A percentile compares a stretch with the other conserved stretches of the same genome.
phyloP scores from a whole-genome alignment of 1,140 invertebrate species.

The Choristoneura fumiferana region DNA sequence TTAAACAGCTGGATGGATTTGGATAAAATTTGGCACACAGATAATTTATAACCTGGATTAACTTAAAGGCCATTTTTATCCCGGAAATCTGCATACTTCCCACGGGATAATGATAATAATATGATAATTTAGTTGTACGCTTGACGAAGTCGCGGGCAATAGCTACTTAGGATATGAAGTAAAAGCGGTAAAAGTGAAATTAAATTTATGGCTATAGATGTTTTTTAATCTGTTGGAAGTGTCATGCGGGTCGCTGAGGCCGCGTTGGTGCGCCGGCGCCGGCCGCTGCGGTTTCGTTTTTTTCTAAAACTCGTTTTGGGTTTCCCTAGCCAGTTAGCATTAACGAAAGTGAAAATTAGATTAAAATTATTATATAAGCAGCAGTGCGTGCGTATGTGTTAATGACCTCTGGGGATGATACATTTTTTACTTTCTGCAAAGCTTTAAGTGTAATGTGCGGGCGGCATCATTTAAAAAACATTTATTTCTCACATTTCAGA shows the following conservation, averaged over 20 bases:
- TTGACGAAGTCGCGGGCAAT: too few relatives aligned
- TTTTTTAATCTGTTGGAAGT: conserved; percentile 56
- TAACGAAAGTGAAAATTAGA: conserved; percentile 47
- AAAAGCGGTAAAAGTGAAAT: conserved; percentile 73
- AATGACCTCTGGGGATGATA: background rate
- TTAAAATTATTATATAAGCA: conserved; percentile 19
- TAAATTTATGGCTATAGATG: conserved; percentile 55
- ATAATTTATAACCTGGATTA: too few relatives aligned
- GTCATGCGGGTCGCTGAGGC: conserved; percentile 60
- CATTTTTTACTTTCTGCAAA: conserved; percentile 10
- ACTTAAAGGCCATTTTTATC: too few relatives aligned
- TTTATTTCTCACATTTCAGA: conserved; percentile 46
- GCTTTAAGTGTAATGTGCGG: background rate
- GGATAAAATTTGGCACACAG: too few relatives aligned
- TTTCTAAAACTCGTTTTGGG: conserved; percentile 55
- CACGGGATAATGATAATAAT: too few relatives aligned
- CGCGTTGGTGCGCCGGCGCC: conserved; percentile 25
- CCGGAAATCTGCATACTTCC: too few relatives aligned
- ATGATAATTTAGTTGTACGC: too few relatives aligned
- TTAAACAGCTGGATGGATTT: too few relatives aligned
- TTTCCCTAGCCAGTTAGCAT: conserved; percentile 45
- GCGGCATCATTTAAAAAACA: conserved; percentile 3
- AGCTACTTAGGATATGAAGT: conserved; percentile 47
- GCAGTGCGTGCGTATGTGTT: conserved; percentile 5
- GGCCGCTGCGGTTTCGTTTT: conserved; percentile 34